These are phyloP conservation scores for Epinephelus lanceolatus DNA, from an alignment of 2,113 vertebrate genomes.

Conservation along the genomic window DNA sequence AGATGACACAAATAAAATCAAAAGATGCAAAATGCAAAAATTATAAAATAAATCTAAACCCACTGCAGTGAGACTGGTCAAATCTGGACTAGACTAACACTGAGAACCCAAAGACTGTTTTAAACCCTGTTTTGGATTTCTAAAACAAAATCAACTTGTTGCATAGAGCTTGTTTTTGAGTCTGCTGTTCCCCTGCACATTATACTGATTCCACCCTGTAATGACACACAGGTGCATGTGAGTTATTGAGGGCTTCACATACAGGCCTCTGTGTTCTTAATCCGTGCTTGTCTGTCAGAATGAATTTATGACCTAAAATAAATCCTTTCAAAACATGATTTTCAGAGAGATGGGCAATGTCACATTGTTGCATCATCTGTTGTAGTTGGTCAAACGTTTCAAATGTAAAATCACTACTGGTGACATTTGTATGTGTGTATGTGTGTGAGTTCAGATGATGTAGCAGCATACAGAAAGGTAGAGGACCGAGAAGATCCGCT, in stretches of 20 bases:
- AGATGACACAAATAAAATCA: neutral
- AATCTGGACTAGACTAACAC: neutral
- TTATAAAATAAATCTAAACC: neutral
- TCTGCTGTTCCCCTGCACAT: slow-evolving; percentile 22
- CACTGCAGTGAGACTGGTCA: neutral
- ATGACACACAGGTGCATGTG: slow-evolving; percentile 3
- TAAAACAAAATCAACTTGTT: slow-evolving; percentile 39
- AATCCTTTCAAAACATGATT: neutral
- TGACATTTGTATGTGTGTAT: neutral
- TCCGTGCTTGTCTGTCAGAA: slow-evolving; percentile 34
- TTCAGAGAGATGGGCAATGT: neutral
- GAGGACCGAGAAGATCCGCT: slow-evolving; percentile 34
- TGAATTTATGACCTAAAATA: neutral
- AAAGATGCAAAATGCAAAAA: neutral
- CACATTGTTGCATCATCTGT: slow-evolving; percentile 27
- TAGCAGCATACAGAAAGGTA: slow-evolving; percentile 69
- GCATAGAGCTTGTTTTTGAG: slow-evolving; percentile 62
- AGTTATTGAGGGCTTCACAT: neutral
- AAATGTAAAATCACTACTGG: slow-evolving; percentile 20
- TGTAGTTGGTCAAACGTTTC: neutral
- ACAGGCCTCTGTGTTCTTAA: slow-evolving; percentile 18
- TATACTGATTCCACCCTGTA: slow-evolving; percentile 14
- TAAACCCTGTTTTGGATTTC: slow-evolving; percentile 50
- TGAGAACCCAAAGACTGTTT: slow-evolving; percentile 14
- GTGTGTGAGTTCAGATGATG: slow-evolving; percentile 52